These are phyloP conservation scores for Caenorhabditis uteleia DNA, from an alignment of 2,888 invertebrate species.

Conservation along the genomic window DNA sequence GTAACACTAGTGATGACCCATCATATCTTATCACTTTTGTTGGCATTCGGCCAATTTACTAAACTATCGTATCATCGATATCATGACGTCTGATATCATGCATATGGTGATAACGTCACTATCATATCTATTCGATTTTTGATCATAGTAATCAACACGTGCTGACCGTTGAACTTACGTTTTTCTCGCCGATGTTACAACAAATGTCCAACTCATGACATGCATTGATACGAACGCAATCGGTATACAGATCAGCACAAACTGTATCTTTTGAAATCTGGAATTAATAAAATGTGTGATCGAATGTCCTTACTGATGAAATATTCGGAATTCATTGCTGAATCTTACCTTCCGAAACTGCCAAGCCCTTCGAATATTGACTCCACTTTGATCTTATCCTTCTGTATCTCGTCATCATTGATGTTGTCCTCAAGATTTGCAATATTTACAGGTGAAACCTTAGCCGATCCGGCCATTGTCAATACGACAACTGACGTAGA, in stretches of 20 bases:
- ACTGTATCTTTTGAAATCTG: slow-evolving; percentile 56
- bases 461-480: slow-evolving; percentile 20
- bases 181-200: slow-evolving; percentile 49
- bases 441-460: slow-evolving; percentile 24
- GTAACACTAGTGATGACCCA: slow-evolving; percentile 1
- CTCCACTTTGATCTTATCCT: slow-evolving; percentile 31
- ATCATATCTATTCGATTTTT: too few species aligned
- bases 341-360: slow-evolving; percentile 35
- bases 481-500: background rate
- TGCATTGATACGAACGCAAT: slow-evolving; percentile 69
- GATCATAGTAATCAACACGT: slow-evolving; percentile 1
- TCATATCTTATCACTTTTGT: too few species aligned
- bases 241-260: slow-evolving; percentile 66
- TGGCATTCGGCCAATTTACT: too few species aligned
- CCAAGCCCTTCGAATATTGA: slow-evolving; percentile 33
- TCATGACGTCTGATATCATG: too few species aligned
- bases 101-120: too few species aligned
- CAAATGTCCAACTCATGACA: slow-evolving; percentile 69
- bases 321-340: background rate
- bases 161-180: slow-evolving; percentile 21
- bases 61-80: too few species aligned
- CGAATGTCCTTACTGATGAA: too few species aligned
- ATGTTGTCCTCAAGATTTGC: slow-evolving; percentile 20
- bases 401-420: slow-evolving; percentile 4
- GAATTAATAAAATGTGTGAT: too few species aligned